Evolutionary conservation across 2,113 vertebrate genomes (phyloP).

Genomic region (Morone saxatilis): DNA sequence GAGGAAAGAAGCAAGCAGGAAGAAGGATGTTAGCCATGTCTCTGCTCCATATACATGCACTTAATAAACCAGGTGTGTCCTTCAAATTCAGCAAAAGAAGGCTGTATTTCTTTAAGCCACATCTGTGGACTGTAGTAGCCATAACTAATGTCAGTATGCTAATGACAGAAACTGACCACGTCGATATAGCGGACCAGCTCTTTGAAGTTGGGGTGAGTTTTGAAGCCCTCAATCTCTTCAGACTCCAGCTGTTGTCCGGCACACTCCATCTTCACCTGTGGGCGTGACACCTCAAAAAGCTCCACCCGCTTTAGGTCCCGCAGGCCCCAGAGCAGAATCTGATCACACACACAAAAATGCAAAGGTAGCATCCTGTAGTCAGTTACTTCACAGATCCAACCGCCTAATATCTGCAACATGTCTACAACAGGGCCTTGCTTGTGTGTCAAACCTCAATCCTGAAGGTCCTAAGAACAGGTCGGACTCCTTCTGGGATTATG

Average conservation of each 20-base stretch:
- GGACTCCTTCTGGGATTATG: constrained; percentile 89
- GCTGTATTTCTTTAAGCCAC: background rate
- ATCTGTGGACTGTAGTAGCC: background rate
- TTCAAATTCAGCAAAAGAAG: background rate
- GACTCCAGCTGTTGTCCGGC: constrained; percentile 91
- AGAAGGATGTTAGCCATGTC: background rate
- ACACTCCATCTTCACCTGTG: constrained; percentile 92
- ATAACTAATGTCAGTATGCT: background rate
- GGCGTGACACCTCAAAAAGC: constrained; percentile 92
- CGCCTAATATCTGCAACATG: background rate
- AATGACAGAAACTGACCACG: constrained; percentile 85
- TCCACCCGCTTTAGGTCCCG: constrained; percentile 91
- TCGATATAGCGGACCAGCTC: constrained; percentile 89
- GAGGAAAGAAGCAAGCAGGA: background rate
- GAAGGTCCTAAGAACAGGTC: constrained; percentile 90
- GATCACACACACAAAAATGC: background rate
- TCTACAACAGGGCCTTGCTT: background rate
- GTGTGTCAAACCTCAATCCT: constrained; percentile 87
- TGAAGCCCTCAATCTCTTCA: constrained; percentile 89
- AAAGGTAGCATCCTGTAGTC: background rate
- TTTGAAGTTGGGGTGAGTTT: constrained; percentile 90
- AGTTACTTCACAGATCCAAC: background rate
- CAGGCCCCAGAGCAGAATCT: constrained; percentile 96
- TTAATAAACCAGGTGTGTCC: background rate
- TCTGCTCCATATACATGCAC: background rate